Base-by-base conservation (phyloP, 2,113 vertebrate species). In the Psammodynastes pulverulentus region DNA sequence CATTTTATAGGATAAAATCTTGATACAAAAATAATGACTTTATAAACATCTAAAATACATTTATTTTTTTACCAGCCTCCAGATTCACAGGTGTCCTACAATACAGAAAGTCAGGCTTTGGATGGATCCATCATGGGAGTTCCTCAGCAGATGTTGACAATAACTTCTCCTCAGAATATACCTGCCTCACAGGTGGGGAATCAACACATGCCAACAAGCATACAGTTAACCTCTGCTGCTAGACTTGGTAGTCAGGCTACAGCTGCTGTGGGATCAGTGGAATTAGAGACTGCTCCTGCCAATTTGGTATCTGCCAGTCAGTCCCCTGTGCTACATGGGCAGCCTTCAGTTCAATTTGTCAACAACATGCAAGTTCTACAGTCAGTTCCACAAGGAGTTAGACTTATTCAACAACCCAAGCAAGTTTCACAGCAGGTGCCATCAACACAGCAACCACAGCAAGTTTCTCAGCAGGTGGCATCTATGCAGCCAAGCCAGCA, bases 61-160 rank as follows among this genome's bases (percentile, higher is more conserved):
- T 90, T 93, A 79, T 94, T 90, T 96, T 96, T 96, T 93, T 92
- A 93, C 86, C 51, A 94, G 92, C n/a, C 95, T 91, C 89, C 96
- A 84, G 95, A 94, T 93, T 95, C 97, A 4, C 92, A 97, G n/a
- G 95, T 98, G 95, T 93, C 96, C 93, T 97, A 97, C 93, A 94
- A 95, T 94, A 93, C 93, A 95, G 97, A 98, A 93, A 90, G 95
- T 91, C 97, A 98, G 93, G 84, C 46, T 52, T 92, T 93, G 93
- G 89, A 95, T 89, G 91, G 93, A n/a, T 93, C 94, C 39, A 17
- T 93, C 90, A 92, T 54, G 94, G 48, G 89, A 84, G 86, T 92
- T 92, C 95, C 87, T 96, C 97, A 94, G 94, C 96, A 89, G 97
- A 95, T 94, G 62, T 89, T 96, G 87, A 91, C 91, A 88, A 62